Base-by-base conservation (phyloP, 2,888 invertebrate species). In the Drosophila infuscata region DNA sequence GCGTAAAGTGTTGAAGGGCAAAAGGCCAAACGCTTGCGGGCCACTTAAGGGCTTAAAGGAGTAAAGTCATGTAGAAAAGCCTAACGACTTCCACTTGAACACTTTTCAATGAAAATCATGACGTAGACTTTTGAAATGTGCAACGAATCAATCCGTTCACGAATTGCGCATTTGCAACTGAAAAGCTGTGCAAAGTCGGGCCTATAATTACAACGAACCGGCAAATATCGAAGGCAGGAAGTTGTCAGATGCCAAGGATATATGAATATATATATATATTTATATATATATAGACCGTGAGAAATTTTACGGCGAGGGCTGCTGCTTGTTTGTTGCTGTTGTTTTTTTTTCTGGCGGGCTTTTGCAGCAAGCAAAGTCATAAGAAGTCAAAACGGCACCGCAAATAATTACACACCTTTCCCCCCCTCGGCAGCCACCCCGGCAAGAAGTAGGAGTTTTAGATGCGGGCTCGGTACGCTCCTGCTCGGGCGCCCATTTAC, bases 31-130 rank as follows among this genome's bases (percentile, higher is more conserved):
- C 58, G 71, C 56, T 73, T 67, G 74, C 48, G 58, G 71, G 80
- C 76, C 79, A 88, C 85, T 87, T 84, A 69, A 59, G 64, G 35
- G 54, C 58, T 51, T 52, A 68, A 74, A 74, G 75, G 65, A 80
- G 66, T 72, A 69, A 78, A 67, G 62, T 46, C 62, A 64, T 69
- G 74, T 69, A 72, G 79, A 86, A 90, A 89, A 88, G 89, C 90
- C 88, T 71, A 89, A 89, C 79, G 81, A 83, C 86, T 89, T 89
- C 89, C 89, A 89, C 86, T 80, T 81, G 89, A 89, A 89, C 89
- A 89, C 89, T 89, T 89, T 89, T 89, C 81, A 89, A 89, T 89
- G 76, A 79, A 84, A 82, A 82, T 81, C 68, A 66, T 56, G 62
- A 64, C 60, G 15, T 54, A 8, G n/a, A 49, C 48, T 52, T 75